Base-by-base conservation (phyloP, 2,888 invertebrate genomes). In the Quadroppia sp. region DNA sequence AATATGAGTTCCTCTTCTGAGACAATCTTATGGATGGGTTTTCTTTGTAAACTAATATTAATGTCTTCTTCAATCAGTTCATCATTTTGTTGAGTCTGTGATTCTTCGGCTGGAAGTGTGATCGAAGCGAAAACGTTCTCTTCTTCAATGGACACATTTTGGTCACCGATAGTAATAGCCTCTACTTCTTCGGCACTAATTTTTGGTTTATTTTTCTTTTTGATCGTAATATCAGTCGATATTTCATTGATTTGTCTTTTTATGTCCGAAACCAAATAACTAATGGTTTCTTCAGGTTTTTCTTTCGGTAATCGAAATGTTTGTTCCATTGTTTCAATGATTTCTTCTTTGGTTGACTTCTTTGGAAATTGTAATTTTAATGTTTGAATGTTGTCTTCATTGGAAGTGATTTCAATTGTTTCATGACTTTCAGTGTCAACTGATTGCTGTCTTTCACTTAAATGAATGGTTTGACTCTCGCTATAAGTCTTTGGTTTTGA, bases 161-260 rank as follows among this genome's bases (percentile, higher is more conserved):
- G 13, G 17, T 32, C 15, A 17, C 30, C 0, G n/a, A 61, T 53
- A 30, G 69, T n/a, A n/a, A n/a, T 15, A 74, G 67, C 67, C 23
- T 42, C 42, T 3, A 42, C 67, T 20, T 36, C 74, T 20, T 20
- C 40, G 1, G n/a, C 11, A 23, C 1, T 20, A 23, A 67, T 23
- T 74, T 76, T 75, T 72, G 74, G 74, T 69, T 76, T 77, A 23
- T 74, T 80, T 77, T 79, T 80, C 74, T 82, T 74, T 71, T 72
- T 75, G n/a, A 76, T 75, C 25, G 76, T 75, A 40, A 75, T 71
- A 11, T 59, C 71, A n/a, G 71, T 64, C 1, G 36, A 45, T 17
- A 59, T 20, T 15, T 73, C 70, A 3, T 73, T 53, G 28, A 56
- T 53, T 53, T 45, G 17, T 45, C 64, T 59, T 36, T 61, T 45